Base-by-base conservation (phyloP, 2,888 invertebrate genomes). In the Deilephila elpenor region DNA sequence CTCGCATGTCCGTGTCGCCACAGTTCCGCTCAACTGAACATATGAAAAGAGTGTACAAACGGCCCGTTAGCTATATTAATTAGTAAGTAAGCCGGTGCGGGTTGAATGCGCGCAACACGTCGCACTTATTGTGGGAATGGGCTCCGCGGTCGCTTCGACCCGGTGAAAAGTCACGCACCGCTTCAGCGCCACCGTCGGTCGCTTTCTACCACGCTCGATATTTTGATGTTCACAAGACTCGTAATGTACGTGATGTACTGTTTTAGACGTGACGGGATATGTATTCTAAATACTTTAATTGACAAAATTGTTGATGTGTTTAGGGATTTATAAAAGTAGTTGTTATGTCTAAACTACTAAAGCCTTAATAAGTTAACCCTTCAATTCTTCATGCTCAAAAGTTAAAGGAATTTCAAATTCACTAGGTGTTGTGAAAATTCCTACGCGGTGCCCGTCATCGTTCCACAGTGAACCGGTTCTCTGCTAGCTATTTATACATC, bases 41-140 rank as follows among this genome's bases (percentile, higher is more conserved):
- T 88, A 87, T 88, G 86, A 87, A 81, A 85, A 86, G 84, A 86
- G 88, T 86, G 87, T 89, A 84, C 86, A 87, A 89, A 87, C 84
- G 77, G 81, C 81, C 89, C 86, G 92, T 91, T 91, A 89, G 86
- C 79, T 85, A 87, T 87, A 91, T 88, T 91, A 91, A 92, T 92
- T 90, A 89, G 88, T 86, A 88, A 87, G 84, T 88, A 86, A 86
- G 88, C 82, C 84, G 79, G 89, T 82, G 89, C 90, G 86, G 91
- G 90, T 88, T 85, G 86, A 87, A 80, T 86, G 89, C 86, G 89
- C 87, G 86, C 85, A 79, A 71, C 78, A 78, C 80, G 81, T 72
- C 82, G 79, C 80, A 77, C 83, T 88, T 86, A 86, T 85, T 89
- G 89, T 89, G 86, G 84, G 88, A 88, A 88, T 87, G 79, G 84